Conservation (phyloP, 2,113 vertebrate species). For the Athene noctua region DNA sequence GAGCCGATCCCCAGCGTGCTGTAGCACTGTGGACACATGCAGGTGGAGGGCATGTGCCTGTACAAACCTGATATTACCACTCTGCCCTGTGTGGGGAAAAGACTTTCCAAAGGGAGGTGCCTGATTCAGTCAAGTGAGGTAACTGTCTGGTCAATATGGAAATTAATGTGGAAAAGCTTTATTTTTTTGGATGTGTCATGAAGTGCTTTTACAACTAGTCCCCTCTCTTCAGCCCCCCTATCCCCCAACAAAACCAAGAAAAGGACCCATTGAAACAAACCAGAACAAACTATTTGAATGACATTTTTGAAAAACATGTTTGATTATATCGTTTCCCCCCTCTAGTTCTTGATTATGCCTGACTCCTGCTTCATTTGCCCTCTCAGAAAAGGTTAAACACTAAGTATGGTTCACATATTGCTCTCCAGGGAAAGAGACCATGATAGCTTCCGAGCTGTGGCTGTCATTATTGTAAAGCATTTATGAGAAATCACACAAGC, state of each 20-base stretch:
- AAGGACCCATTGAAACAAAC: neutral
- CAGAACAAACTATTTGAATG: neutral
- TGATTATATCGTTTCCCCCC: neutral
- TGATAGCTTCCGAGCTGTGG: constrained; percentile 14
- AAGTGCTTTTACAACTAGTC: neutral
- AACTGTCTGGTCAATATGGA: neutral
- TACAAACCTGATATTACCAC: neutral
- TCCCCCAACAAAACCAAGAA: neutral
- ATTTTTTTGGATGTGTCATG: neutral
- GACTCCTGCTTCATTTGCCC: neutral
- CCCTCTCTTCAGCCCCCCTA: accelerated
- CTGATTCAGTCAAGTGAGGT: neutral
- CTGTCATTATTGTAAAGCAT: constrained; percentile 32
- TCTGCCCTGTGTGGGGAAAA: neutral
- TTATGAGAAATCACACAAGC: constrained; percentile 38
- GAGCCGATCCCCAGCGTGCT: neutral
- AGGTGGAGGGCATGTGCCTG: neutral
- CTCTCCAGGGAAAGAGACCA: neutral
- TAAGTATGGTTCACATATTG: neutral
- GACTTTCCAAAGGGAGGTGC: neutral
- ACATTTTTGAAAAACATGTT: neutral
- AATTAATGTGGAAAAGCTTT: neutral
- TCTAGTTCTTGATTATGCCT: constrained; percentile 9
- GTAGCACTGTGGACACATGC: accelerated
- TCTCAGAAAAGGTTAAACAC: constrained; percentile 43